Percentiles rank a stretch among this genome's conserved stretches.
Evolutionary conservation across 2,797 vertebrate species (phyloP).

Genomic region (Phoeniculus purpureus): DNA sequence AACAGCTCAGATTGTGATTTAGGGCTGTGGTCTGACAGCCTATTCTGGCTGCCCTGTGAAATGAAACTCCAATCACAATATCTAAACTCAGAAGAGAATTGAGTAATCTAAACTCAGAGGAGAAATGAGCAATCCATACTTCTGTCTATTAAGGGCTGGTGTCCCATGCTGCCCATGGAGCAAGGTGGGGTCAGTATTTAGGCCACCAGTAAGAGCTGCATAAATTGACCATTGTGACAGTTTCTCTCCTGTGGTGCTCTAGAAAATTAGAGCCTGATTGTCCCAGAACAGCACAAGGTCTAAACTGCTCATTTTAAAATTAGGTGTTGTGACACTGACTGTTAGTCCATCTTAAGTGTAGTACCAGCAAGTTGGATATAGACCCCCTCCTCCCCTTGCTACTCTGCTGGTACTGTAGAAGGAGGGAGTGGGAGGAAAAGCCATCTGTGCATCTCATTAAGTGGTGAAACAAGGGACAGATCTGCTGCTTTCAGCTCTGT

Average conservation of each 20-base stretch:
- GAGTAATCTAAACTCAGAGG: constrained; percentile 29
- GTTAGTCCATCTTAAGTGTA: neutral
- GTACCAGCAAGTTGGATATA: neutral
- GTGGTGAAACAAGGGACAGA: neutral
- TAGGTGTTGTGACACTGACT: neutral
- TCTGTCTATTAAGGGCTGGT: neutral
- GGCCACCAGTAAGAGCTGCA: neutral
- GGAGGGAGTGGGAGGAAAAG: neutral
- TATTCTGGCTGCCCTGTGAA: constrained; percentile 30
- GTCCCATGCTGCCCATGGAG: neutral
- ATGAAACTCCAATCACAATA: constrained; percentile 33
- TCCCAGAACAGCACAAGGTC: neutral
- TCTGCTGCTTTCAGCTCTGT: constrained; percentile 44
- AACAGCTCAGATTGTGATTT: constrained; percentile 44
- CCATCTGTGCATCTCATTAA: constrained; percentile 47
- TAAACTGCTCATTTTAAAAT: neutral
- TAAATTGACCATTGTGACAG: neutral
- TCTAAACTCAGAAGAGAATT: constrained; percentile 50
- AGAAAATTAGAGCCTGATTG: neutral
- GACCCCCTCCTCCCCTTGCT: neutral
- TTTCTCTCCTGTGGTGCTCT: neutral
- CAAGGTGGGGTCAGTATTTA: neutral
- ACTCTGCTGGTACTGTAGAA: neutral
- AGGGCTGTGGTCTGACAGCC: neutral
- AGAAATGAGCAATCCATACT: constrained; percentile 38